Percentiles rank a stretch among this genome's conserved stretches.
phyloP scores from a whole-genome alignment of 2,888 invertebrate species.

The Melinaea menophilus region DNA sequence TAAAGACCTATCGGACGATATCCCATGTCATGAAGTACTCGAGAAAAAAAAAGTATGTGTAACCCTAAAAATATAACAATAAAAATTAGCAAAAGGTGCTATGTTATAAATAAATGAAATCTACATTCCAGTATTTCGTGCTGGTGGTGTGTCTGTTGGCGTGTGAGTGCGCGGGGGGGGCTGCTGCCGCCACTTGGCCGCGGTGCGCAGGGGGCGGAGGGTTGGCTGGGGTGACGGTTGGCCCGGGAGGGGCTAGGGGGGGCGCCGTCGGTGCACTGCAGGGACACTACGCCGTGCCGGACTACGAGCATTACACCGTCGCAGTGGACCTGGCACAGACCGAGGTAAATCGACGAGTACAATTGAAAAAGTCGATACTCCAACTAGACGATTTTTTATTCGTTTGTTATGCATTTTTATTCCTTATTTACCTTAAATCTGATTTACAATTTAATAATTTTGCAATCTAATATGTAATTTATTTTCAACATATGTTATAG shows the following conservation, averaged over 20 bases:
- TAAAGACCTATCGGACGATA: too few relatives aligned
- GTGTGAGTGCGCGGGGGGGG: slow-evolving; percentile 84
- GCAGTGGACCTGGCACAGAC: slow-evolving; percentile 89
- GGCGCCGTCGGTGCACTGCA: slow-evolving; percentile 85
- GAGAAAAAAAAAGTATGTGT: too few relatives aligned
- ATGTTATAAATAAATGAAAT: not conserved
- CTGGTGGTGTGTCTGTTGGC: slow-evolving; percentile 82
- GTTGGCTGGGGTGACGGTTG: slow-evolving; percentile 80
- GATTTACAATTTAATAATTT: too few relatives aligned
- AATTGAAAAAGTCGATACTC: too few relatives aligned
- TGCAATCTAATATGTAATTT: too few relatives aligned
- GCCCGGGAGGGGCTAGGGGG: slow-evolving; percentile 80
- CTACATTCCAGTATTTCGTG: slow-evolving; percentile 80
- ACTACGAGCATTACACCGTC: slow-evolving; percentile 85
- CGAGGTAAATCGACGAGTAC: slow-evolving; percentile 40
- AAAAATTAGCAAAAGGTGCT: too few relatives aligned
- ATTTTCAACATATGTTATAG: too few relatives aligned
- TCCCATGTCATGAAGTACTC: too few relatives aligned
- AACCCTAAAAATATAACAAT: too few relatives aligned
- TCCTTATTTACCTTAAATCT: too few relatives aligned
- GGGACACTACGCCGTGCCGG: slow-evolving; percentile 86
- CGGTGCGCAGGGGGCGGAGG: slow-evolving; percentile 83
- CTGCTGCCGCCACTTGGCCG: slow-evolving; percentile 86
- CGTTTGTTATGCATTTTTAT: too few relatives aligned
- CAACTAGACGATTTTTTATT: too few relatives aligned